phyloP scores from a whole-genome alignment of 1,140 invertebrate genomes.

The Propsilocerus akamusi region DNA sequence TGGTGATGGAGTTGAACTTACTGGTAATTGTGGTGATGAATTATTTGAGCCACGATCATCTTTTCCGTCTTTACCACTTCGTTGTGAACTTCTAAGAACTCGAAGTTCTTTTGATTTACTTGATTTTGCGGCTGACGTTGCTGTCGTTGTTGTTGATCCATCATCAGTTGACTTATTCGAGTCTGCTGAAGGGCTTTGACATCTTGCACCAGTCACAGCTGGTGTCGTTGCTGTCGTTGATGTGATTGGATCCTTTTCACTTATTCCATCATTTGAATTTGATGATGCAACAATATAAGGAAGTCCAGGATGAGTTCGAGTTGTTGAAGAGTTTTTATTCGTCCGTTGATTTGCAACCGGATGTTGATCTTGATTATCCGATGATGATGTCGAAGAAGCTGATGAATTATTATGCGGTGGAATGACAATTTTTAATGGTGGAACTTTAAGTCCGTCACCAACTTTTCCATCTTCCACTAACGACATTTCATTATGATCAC shows the following conservation, averaged over 20 bases:
- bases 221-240: background rate
- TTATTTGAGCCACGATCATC: slow-evolving; percentile 31
- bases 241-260: background rate
- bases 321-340: slow-evolving; percentile 25
- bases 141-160: slow-evolving; percentile 14
- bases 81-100: slow-evolving; percentile 38
- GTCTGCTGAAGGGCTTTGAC: slow-evolving; percentile 8
- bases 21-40: slow-evolving; percentile 37
- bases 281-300: slow-evolving; percentile 58
- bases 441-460: slow-evolving; percentile 63
- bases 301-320: slow-evolving; percentile 34
- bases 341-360: slow-evolving; percentile 32
- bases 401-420: slow-evolving; percentile 55
- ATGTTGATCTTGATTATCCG: slow-evolving; percentile 26
- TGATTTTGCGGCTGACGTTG: background rate
- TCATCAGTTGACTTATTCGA: slow-evolving; percentile 16
- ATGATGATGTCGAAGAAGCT: slow-evolving; percentile 27
- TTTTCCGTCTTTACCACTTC: slow-evolving; percentile 17
- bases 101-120: slow-evolving; percentile 25
- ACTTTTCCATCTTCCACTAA: too few species aligned
- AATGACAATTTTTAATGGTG: slow-evolving; percentile 84
- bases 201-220: background rate
- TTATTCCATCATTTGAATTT: slow-evolving; percentile 27
- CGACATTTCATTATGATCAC: slow-evolving; percentile 40
- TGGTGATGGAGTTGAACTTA: slow-evolving; percentile 32